Conservation (phyloP, 2,888 invertebrate species). For the Thereva nobilitata region DNA sequence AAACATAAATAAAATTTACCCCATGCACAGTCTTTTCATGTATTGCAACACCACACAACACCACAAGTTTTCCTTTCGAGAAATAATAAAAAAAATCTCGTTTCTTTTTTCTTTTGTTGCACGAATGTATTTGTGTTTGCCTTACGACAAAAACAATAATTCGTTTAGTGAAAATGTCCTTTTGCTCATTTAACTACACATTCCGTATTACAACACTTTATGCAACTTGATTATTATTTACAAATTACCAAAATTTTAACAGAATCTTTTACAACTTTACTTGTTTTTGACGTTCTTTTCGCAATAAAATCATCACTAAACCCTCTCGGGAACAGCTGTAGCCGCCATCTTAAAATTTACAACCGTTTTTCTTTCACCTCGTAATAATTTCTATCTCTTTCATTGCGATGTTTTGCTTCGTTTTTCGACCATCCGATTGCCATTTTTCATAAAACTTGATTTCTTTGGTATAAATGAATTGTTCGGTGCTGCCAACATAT, state of each 20-base stretch:
- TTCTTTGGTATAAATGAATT: too few species aligned
- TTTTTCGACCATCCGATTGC: neutral
- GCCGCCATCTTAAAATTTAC: constrained; percentile 48
- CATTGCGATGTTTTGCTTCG: neutral
- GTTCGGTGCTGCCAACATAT: too few species aligned
- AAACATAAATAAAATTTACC: constrained; percentile 4
- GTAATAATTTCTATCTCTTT: neutral
- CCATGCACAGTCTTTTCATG: constrained; percentile 4
- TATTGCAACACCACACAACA: too few species aligned
- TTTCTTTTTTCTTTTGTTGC: constrained; percentile 8
- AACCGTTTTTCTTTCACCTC: constrained; percentile 4
- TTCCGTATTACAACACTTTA: constrained; percentile 19
- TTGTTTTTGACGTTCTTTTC: constrained; percentile 46
- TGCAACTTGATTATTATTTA: constrained; percentile 12
- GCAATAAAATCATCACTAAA: constrained; percentile 45
- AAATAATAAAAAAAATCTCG: constrained; percentile 4
- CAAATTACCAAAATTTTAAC: constrained; percentile 20
- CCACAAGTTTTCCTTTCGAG: neutral
- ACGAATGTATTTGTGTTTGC: constrained; percentile 17
- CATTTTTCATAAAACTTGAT: too few species aligned
- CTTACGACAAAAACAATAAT: constrained; percentile 32
- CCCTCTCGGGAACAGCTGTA: constrained; percentile 48
- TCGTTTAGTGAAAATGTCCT: constrained; percentile 4
- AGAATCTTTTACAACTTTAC: constrained; percentile 43
- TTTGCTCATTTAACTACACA: constrained; percentile 12